Conservation (phyloP, 2,113 vertebrate genomes). For the Tympanuchus pallidicinctus region DNA sequence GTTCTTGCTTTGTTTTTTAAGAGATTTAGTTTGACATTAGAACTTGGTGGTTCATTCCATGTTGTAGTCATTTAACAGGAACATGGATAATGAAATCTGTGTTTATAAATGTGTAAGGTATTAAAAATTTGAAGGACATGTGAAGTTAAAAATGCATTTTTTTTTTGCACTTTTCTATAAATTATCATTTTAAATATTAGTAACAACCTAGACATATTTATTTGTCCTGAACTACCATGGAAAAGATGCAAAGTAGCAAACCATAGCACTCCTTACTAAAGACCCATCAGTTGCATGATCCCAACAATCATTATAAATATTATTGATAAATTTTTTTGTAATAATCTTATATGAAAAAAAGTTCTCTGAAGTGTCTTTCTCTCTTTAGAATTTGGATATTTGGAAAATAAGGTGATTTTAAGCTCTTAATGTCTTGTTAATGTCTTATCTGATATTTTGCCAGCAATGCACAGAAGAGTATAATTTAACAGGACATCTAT, state of each 20-base stretch:
- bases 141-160: not conserved
- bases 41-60: not conserved
- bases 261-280: not conserved
- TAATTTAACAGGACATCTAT: conserved; percentile 11
- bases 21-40: not conserved
- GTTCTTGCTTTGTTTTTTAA: not conserved
- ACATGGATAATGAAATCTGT: not conserved
- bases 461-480: not conserved
- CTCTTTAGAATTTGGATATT: not conserved
- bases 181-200: not conserved
- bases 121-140: not conserved
- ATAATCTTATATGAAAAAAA: not conserved
- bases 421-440: not conserved
- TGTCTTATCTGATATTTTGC: not conserved
- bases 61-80: not conserved
- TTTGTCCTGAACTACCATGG: not conserved
- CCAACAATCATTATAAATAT: not conserved
- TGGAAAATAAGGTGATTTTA: not conserved
- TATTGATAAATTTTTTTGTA: not conserved
- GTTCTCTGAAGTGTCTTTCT: not conserved
- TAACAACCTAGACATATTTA: not conserved
- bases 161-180: not conserved
- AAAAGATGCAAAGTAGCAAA: not conserved
- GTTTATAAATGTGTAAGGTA: not conserved
- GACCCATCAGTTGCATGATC: not conserved